Evolutionary conservation across 2,888 invertebrate genomes (phyloP), one percentile per base, ranked within the genome.

Genomic region (Resseliella maxima): DNA sequence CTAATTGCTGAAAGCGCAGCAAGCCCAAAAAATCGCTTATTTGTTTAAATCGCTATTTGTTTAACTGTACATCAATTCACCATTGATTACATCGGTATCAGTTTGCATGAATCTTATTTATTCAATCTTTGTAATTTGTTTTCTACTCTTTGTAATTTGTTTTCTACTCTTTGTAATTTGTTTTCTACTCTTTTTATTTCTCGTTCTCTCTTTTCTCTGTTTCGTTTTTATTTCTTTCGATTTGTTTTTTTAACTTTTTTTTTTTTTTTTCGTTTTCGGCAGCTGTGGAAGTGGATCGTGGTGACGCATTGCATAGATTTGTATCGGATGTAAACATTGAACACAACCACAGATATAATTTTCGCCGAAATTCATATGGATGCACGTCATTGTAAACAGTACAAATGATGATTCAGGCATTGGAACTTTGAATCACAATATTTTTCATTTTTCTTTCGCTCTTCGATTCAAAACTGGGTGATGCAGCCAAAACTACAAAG

Each of bases 281-380:
- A 2, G 50, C 10, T 18, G 24, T 2, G 3, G 3, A 50, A 59
- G 59, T 59, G 5, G 59, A 59, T 31, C 31, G 15, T 50, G 46
- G 31, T 72, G 72, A 72, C 72, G 72, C 72, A 72, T 72, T 35
- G 72, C 27, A 35, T 72, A 31, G 72, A 72, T 72, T 8, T 72
- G 15, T 72, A 72, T 72, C 72, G 72, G 72, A 72, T 72, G 72
- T 72, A 72, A 35, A 72, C 72, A 72, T 72, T 72, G 72, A 72
- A 72, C 27, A 50, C 24, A 27, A n/a, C 15, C 12, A 18, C 46
- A 50, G 15, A 18, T 2, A 50, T 50, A 50, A 50, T 50, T 31
- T 72, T 72, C 72, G 35, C 35, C 3, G 35, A 72, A 72, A 41
- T n/a, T 41, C 41, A 41, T 50, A 31, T 72, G 31, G 31, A 72